These are phyloP conservation scores for Oxyruncus cristatus DNA, from an alignment of 2,113 vertebrate species.

Conservation along the genomic window DNA sequence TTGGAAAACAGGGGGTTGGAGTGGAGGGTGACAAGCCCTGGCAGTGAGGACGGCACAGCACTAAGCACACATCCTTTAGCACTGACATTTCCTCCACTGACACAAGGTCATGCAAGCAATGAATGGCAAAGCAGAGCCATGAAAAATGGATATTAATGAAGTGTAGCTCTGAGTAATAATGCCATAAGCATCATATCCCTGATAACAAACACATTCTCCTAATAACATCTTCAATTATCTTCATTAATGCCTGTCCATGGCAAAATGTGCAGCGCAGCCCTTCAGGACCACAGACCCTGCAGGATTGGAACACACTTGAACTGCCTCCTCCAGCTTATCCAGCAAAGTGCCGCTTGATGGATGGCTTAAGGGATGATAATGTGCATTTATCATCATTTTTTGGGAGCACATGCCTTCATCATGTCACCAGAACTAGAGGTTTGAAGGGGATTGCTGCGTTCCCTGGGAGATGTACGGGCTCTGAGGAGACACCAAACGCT, in stretches of 20 bases:
- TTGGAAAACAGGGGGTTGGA: neutral
- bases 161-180: constrained; percentile 75
- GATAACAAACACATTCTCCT: constrained; percentile 83
- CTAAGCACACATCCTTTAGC: constrained; percentile 2
- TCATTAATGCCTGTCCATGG: constrained; percentile 74
- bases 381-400: constrained; percentile 51
- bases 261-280: constrained; percentile 33
- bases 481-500: neutral
- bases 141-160: constrained; percentile 84
- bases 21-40: neutral
- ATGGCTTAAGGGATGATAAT: neutral
- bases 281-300: constrained; percentile 7
- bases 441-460: neutral
- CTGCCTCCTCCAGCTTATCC: neutral
- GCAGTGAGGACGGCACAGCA: neutral
- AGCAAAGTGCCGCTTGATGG: neutral
- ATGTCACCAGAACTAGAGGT: neutral
- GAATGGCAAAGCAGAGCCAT: constrained; percentile 52
- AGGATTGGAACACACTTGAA: neutral
- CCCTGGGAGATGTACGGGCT: neutral
- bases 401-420: neutral
- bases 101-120: constrained; percentile 70
- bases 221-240: constrained; percentile 81
- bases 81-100: constrained; percentile 79
- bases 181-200: constrained; percentile 72